Base-by-base conservation (phyloP, 2,888 invertebrate genomes). In the Drosophila gaucha region DNA sequence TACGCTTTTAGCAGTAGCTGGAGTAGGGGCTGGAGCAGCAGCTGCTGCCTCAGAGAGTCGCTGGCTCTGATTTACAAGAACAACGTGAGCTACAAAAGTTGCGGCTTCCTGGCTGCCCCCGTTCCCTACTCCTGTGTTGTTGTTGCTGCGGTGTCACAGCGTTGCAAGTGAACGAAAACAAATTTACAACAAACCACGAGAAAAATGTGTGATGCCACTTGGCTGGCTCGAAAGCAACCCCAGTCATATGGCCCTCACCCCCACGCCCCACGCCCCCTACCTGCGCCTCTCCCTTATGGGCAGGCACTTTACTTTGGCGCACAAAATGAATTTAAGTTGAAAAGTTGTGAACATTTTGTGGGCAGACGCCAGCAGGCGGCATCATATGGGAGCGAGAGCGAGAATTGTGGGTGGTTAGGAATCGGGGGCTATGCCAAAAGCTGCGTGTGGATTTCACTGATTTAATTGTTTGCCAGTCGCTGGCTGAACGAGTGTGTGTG, bases 271-370 rank as follows among this genome's bases (percentile, higher is more conserved):
- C 6, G 18, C 36, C 16, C 14, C 5, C 50, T 39, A 9, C 38
- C 22, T 4, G 12, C 14, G 2, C n/a, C 16, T 20, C 14, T 18
- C 24, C 33, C 55, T 44, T 41, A 49, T 59, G 74, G 65, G 51
- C 56, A 24, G 67, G 67, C 74, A 67, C 71, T 75, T 74, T 74
- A 54, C 70, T 60, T 71, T 76, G 67, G 71, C 78, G 68, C 65
- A 78, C 70, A 77, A 84, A 84, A 84, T 84, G 78, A 84, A 86
- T 84, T 84, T 86, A 86, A 84, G 86, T 80, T 84, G 83, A 86
- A 84, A 84, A 84, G 80, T 84, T 84, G 84, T 83, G 86, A 86
- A 84, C 84, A 84, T 74, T 86, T 83, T 86, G 79, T 78, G 85
- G 70, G 57, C 26, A 56, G 56, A 22, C 44, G 43, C 33, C 44